Conservation (phyloP, 1,140 invertebrate species). For the Cataglyphis hispanica region DNA sequence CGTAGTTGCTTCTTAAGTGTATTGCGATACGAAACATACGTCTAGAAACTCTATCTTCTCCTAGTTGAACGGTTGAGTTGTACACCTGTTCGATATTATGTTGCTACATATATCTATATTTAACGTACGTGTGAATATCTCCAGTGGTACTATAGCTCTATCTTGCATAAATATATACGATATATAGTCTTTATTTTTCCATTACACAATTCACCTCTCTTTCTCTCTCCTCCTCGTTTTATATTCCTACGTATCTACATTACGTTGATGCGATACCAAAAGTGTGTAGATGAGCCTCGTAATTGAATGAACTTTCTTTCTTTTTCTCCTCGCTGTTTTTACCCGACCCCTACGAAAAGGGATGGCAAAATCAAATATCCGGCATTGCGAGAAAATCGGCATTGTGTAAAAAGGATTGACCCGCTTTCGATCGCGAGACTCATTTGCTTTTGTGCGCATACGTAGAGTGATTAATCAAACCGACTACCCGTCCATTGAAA, state of each 20-base stretch:
- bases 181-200: slow-evolving; percentile 38
- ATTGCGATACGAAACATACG: slow-evolving; percentile 73
- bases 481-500: slow-evolving; percentile 65
- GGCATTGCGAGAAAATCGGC: slow-evolving; percentile 6
- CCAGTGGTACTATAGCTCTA: slow-evolving; percentile 65
- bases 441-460: slow-evolving; percentile 69
- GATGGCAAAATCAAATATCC: slow-evolving; percentile 80
- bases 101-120: slow-evolving; percentile 70
- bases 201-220: slow-evolving; percentile 36
- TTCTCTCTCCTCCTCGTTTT: slow-evolving; percentile 31
- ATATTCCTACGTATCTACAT: slow-evolving; percentile 63
- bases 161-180: slow-evolving; percentile 49
- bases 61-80: slow-evolving; percentile 72
- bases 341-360: slow-evolving; percentile 86
- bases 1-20: slow-evolving; percentile 83
- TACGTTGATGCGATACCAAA: slow-evolving; percentile 75
- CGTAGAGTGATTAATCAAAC: slow-evolving; percentile 63
- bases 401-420: slow-evolving; percentile 59
- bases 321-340: slow-evolving; percentile 71
- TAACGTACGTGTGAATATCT: slow-evolving; percentile 71
- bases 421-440: slow-evolving; percentile 66
- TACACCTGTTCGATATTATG: slow-evolving; percentile 67
- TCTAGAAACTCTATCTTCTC: slow-evolving; percentile 72
- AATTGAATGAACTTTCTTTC: slow-evolving; percentile 80
- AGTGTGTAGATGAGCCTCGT: slow-evolving; percentile 84